These are phyloP conservation scores for Hoplodrina blanda DNA, from an alignment of 2,888 invertebrate genomes.

Conservation along the genomic window DNA sequence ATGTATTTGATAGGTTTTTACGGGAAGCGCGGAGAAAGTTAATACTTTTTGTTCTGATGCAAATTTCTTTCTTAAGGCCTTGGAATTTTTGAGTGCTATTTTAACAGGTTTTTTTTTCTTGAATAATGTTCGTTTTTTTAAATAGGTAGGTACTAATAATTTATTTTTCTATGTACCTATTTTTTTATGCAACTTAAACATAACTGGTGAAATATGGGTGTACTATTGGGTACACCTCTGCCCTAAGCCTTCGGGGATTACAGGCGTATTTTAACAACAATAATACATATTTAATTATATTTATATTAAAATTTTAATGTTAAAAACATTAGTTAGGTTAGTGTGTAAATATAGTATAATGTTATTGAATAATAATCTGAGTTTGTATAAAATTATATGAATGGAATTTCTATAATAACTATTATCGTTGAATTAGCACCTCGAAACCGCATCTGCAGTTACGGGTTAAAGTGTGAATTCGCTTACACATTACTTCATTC, in stretches of 20 bases:
- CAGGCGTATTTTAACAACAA: no score
- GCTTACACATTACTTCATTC: constrained; percentile 20
- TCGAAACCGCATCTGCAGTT: constrained; percentile 27
- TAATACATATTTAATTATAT: no score
- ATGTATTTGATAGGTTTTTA: not conserved
- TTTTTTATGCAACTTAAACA: no score
- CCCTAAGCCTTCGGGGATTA: no score
- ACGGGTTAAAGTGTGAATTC: constrained; percentile 34
- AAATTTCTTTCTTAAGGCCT: not conserved
- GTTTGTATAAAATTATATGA: not conserved
- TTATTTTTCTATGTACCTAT: no score
- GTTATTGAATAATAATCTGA: not conserved
- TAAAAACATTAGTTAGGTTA: no score
- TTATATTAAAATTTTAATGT: not conserved
- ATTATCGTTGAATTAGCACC: constrained; percentile 13
- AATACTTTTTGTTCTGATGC: not conserved
- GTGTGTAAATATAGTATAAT: no score
- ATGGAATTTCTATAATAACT: not conserved
- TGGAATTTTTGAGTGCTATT: not conserved
- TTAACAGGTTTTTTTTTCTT: not conserved
- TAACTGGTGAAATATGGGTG: no score
- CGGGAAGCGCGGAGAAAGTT: constrained; percentile 24
- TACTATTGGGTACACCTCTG: no score
- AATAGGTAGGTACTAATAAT: no score
- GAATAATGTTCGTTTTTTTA: no score